Evolutionary conservation across 2,888 invertebrate species (phyloP).

Genomic region (Leucophenga maculata): DNA sequence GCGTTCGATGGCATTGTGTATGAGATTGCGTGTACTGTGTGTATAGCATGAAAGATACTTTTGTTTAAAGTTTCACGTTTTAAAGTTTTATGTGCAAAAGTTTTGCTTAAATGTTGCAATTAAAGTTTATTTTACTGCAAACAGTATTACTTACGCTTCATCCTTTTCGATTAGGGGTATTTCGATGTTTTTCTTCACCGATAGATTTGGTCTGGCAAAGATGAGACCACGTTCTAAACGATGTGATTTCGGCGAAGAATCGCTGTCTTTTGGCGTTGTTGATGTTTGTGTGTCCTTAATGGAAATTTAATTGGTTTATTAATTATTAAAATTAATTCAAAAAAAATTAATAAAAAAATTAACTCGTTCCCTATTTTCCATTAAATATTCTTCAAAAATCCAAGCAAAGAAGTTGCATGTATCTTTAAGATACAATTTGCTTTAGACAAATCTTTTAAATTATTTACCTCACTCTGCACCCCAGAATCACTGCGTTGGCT

Average conservation of each 20-base stretch:
- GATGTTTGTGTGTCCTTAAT: conserved; percentile 51
- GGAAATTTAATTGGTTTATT: too few relatives aligned
- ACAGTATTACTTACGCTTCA: conserved; percentile 72
- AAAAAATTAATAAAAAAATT: too few relatives aligned
- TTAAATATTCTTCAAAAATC: too few relatives aligned
- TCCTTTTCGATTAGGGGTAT: conserved; percentile 76
- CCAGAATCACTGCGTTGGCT: conserved; percentile 48
- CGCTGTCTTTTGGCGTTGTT: conserved; percentile 46
- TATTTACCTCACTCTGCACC: conserved; percentile 51
- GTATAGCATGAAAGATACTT: neutral
- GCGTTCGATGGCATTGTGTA: conserved; percentile 81
- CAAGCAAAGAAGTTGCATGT: too few relatives aligned
- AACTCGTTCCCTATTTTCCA: too few relatives aligned
- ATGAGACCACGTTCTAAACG: conserved; percentile 75
- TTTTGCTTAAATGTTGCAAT: conserved; percentile 3
- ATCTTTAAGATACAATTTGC: neutral
- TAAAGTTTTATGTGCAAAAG: neutral
- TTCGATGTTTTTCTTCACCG: conserved; percentile 71
- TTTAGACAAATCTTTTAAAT: conserved; percentile 34
- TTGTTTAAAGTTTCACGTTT: too few relatives aligned
- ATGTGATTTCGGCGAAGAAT: conserved; percentile 53
- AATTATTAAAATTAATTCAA: neutral
- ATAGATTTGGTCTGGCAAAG: conserved; percentile 72
- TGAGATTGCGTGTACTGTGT: conserved; percentile 76
- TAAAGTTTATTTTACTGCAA: conserved; percentile 21